Percentiles rank a stretch among this genome's conserved stretches.
These are phyloP conservation scores for Thaleichthys pacificus DNA, from an alignment of 2,797 vertebrate species.

Conservation along the genomic window DNA sequence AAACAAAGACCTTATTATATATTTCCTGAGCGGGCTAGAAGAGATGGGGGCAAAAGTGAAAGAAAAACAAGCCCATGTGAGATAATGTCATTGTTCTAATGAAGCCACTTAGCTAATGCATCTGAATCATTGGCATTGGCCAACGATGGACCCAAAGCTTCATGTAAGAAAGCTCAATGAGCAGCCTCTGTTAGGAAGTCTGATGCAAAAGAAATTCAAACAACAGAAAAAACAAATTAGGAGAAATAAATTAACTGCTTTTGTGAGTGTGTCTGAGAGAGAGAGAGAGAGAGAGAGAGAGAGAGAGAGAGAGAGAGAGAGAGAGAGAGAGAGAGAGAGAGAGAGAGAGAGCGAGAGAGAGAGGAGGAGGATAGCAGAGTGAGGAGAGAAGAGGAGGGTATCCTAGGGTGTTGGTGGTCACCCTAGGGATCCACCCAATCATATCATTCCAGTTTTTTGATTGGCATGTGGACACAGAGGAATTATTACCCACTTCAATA, in stretches of 20 bases:
- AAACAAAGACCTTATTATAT: conserved; percentile 26
- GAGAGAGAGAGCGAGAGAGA: background rate
- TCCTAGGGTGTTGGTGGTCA: too few relatives aligned
- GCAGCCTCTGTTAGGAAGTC: too few relatives aligned
- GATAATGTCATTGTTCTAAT: conserved; percentile 25
- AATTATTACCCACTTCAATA: background rate
- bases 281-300: background rate
- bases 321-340: background rate
- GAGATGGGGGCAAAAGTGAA: background rate
- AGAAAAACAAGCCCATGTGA: conserved; percentile 14
- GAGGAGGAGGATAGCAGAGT: background rate
- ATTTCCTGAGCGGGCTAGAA: conserved; percentile 25
- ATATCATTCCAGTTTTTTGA: background rate
- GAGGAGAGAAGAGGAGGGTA: background rate
- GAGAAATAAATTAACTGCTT: too few relatives aligned
- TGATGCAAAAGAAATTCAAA: too few relatives aligned
- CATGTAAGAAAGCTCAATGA: background rate
- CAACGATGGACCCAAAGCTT: background rate
- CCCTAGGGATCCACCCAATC: too few relatives aligned
- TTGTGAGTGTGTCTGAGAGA: background rate
- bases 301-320: background rate
- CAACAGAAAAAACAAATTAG: too few relatives aligned
- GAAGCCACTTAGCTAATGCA: conserved; percentile 33
- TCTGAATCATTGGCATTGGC: conserved; percentile 13
- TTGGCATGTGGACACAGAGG: background rate